Evolutionary conservation across 2,797 vertebrate genomes (phyloP).

Genomic region (Scolopax bukidnonensis): DNA sequence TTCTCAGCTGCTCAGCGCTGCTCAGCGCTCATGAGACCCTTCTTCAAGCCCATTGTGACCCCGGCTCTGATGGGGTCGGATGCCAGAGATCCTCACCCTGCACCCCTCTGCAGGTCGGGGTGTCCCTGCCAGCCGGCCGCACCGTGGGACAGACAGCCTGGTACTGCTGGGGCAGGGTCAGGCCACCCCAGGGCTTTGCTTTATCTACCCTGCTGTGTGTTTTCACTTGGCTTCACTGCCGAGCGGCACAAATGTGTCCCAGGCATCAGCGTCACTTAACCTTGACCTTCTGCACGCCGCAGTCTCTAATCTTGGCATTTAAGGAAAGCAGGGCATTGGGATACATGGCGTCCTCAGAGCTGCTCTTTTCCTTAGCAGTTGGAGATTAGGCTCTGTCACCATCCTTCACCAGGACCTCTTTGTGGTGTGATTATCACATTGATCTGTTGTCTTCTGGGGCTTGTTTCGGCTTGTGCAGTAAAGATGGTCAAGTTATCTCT

Average conservation of each 20-base stretch:
- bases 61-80: background rate
- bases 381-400: background rate
- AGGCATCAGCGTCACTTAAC: slow-evolving; percentile 28
- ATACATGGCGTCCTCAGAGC: background rate
- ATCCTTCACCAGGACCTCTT: background rate
- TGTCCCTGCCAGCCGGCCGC: background rate
- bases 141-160: background rate
- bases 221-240: background rate
- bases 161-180: background rate
- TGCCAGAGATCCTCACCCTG: background rate
- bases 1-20: background rate
- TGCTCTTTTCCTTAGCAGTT: background rate
- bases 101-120: fast-evolving
- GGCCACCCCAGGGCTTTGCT: background rate
- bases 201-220: slow-evolving; percentile 34
- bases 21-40: fast-evolving
- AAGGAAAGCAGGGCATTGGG: background rate
- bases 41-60: background rate
- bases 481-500: too few species aligned
- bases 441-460: background rate
- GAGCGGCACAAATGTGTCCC: background rate
- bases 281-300: background rate
- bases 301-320: background rate
- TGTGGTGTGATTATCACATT: background rate
- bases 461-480: background rate